A percentile compares a stretch with the other conserved stretches of the same genome.
Evolutionary conservation across 2,888 invertebrate species (phyloP).

Genomic region (Suillia variegata): DNA sequence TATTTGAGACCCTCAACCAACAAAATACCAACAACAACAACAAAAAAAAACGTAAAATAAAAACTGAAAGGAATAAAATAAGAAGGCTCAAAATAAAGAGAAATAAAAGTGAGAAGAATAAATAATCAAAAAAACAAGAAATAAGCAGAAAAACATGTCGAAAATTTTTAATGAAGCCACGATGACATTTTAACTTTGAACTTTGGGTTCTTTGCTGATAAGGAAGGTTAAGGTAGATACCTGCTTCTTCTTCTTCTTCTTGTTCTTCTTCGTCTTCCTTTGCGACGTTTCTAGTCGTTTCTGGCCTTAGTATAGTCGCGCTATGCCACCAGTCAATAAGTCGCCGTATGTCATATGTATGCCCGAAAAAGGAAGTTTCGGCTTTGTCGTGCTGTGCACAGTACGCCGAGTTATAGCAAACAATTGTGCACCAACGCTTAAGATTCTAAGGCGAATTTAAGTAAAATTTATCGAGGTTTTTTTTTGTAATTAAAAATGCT

Average conservation of each 20-base stretch:
- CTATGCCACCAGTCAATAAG: too few relatives aligned
- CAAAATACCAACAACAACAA: neutral
- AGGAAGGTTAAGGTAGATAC: too few relatives aligned
- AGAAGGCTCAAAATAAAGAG: constrained; percentile 15
- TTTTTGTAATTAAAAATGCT: too few relatives aligned
- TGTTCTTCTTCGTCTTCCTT: neutral
- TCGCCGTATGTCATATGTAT: too few relatives aligned
- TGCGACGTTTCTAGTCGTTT: neutral
- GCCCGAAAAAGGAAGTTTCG: too few relatives aligned
- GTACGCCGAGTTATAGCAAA: too few relatives aligned
- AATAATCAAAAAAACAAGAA: neutral
- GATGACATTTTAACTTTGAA: constrained; percentile 35
- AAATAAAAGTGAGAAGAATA: neutral
- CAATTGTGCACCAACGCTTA: too few relatives aligned
- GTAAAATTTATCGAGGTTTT: too few relatives aligned
- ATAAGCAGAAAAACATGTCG: neutral
- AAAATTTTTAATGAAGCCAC: constrained; percentile 37
- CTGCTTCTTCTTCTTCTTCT: too few relatives aligned
- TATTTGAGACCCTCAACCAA: constrained; percentile 1
- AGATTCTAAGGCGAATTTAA: too few relatives aligned
- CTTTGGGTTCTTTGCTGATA: constrained; percentile 4
- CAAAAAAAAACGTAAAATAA: neutral
- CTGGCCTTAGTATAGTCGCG: neutral
- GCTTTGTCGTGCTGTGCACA: too few relatives aligned
- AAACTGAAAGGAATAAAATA: neutral